Evolutionary conservation across 1,140 invertebrate species (phyloP), one percentile per base, ranked within the genome.

Genomic region (Saccostrea glomerata): DNA sequence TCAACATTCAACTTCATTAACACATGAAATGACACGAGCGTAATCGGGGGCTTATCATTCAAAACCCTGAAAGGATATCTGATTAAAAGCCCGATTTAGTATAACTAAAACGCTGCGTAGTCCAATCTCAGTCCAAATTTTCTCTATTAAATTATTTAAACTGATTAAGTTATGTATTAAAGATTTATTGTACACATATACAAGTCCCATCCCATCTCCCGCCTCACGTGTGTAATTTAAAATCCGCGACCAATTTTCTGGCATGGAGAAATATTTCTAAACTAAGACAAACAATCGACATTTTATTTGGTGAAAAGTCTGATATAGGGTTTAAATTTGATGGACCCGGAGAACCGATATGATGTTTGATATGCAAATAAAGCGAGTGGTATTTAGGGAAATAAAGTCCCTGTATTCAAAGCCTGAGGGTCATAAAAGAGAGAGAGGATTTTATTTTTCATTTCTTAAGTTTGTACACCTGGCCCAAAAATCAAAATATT

Each of bases 61-160:
- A 36, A 36, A 77, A 30, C 30, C 9, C 9, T 77, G 70, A 77
- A 77, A 36, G 30, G 25, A 12, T 36, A 77, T 15, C 25, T 77
- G 70, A 77, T 77, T 77, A 77, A 73, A 77, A 77, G 13, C 70
- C 25, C 70, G 25, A 77, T 77, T 25, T 77, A 77, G 70, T 30
- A 25, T 36, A 30, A 30, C 70, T 25, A 77, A 77, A 77, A 30
- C 70, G 11, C 70, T 77, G 70, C 70, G 70, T 77, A 77, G 70
- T 77, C 70, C 70, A 30, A 77, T 30, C 70, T 77, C 25, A 36
- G 25, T 77, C 70, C 70, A 77, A 77, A 77, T 77, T 77, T 77
- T 77, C 70, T 77, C 70, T 77, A 77, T 77, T 77, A 77, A 77
- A 30, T 66, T 30, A 77, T 77, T 77, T 77, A 77, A 77, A 77